A percentile compares a stretch with the other conserved stretches of the same genome.
Conservation (phyloP, 2,888 invertebrate species). For the Sepiola atlantica region DNA sequence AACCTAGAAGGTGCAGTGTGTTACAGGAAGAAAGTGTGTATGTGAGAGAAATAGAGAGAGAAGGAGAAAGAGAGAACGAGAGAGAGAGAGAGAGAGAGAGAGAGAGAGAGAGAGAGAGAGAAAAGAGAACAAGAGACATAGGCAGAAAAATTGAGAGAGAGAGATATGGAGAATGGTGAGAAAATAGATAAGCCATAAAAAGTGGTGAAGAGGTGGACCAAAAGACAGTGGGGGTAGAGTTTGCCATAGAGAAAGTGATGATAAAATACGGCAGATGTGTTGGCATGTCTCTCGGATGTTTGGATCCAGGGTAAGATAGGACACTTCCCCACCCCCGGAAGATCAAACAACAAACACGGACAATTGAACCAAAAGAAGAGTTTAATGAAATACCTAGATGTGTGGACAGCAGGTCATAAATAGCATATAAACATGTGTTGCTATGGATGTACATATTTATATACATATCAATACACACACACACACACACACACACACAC, state of each 20-base stretch:
- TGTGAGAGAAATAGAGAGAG: neutral
- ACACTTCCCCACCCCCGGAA: neutral
- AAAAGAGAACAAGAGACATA: no score
- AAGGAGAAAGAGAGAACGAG: neutral
- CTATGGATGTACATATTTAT: neutral
- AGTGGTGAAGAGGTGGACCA: neutral
- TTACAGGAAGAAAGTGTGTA: neutral
- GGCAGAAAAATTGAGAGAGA: neutral
- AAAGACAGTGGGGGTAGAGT: no score
- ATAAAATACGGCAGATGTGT: neutral
- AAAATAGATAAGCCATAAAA: neutral
- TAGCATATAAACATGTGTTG: slow-evolving; percentile 32
- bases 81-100: no score
- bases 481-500: no score
- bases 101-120: no score
- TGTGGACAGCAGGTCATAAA: slow-evolving; percentile 3
- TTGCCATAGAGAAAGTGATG: neutral
- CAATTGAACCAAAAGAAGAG: neutral
- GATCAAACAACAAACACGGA: slow-evolving; percentile 4
- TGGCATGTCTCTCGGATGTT: neutral
- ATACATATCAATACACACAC: no score
- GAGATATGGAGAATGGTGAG: no score
- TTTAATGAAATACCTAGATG: neutral
- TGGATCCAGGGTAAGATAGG: neutral
- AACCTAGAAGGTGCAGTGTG: neutral